Evolutionary conservation across 2,888 invertebrate species (phyloP).

Genomic region (Apocheima hispidaria): DNA sequence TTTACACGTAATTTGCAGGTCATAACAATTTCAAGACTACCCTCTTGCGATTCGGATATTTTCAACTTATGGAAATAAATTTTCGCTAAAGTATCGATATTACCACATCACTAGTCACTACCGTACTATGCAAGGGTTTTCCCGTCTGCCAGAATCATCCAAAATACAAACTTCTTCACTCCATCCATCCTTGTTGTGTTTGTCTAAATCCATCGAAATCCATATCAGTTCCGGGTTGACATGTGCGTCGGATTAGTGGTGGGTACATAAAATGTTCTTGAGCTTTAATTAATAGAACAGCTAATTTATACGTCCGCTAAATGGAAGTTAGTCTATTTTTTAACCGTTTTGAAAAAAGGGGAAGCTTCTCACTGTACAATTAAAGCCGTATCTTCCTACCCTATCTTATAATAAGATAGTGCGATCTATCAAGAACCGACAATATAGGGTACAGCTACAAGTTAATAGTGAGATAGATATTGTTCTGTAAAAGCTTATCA

Average conservation of each 20-base stretch:
- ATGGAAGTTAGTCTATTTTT: not conserved
- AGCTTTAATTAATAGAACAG: not conserved
- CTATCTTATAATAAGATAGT: no score
- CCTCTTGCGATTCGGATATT: no score
- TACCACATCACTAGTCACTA: slow-evolving; percentile 9
- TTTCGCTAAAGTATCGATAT: slow-evolving; percentile 40
- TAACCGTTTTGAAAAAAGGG: no score
- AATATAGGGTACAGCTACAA: no score
- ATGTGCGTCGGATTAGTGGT: slow-evolving; percentile 64
- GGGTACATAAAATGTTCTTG: slow-evolving; percentile 17
- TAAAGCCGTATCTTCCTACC: no score
- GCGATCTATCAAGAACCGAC: no score
- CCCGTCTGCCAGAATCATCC: slow-evolving; percentile 44
- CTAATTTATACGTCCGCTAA: slow-evolving; percentile 12
- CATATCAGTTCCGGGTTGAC: slow-evolving; percentile 71
- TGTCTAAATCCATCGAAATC: not conserved
- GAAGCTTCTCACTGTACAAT: no score
- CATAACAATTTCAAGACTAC: no score
- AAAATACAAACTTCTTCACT: slow-evolving; percentile 41
- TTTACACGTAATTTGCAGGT: no score
- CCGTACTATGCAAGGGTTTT: slow-evolving; percentile 44
- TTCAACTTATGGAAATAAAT: slow-evolving; percentile 44
- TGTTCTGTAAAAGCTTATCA: no score
- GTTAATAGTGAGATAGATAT: no score
- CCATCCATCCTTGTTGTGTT: slow-evolving; percentile 33